Evolutionary conservation across 2,888 invertebrate species (phyloP).

Genomic region (Liopterus haemorrhoidalis): DNA sequence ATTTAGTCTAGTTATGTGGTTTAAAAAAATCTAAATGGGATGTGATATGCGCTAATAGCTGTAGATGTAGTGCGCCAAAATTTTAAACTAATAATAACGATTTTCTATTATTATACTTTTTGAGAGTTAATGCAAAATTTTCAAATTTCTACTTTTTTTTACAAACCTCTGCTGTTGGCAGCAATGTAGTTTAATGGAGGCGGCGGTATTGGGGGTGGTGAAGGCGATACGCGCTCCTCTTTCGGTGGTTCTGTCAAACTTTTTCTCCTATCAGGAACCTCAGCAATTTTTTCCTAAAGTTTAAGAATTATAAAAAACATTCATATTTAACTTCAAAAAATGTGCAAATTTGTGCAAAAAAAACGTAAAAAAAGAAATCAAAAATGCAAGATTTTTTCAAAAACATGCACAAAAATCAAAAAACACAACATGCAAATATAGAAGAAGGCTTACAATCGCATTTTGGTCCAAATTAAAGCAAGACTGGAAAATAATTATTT

Average conservation of each 20-base stretch:
- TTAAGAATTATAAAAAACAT: no score
- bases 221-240: constrained; percentile 45
- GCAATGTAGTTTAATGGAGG: constrained; percentile 55
- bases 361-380: constrained; percentile 11
- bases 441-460: constrained; percentile 43
- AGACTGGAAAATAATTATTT: constrained; percentile 49
- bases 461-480: constrained; percentile 51
- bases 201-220: constrained; percentile 63
- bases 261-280: constrained; percentile 39
- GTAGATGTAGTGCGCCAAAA: no score
- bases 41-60: no score
- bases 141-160: neutral
- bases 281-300: constrained; percentile 35
- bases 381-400: constrained; percentile 4
- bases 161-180: no score
- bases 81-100: no score
- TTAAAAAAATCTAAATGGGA: no score
- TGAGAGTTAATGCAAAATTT: neutral
- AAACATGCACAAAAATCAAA: constrained; percentile 18
- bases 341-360: constrained; percentile 10
- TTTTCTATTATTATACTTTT: no score
- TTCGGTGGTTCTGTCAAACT: constrained; percentile 39
- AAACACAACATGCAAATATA: constrained; percentile 23
- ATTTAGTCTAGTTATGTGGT: no score
- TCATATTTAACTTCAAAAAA: no score